Evolutionary conservation across 2,888 invertebrate species (phyloP).

Genomic region (Euphydryas editha): DNA sequence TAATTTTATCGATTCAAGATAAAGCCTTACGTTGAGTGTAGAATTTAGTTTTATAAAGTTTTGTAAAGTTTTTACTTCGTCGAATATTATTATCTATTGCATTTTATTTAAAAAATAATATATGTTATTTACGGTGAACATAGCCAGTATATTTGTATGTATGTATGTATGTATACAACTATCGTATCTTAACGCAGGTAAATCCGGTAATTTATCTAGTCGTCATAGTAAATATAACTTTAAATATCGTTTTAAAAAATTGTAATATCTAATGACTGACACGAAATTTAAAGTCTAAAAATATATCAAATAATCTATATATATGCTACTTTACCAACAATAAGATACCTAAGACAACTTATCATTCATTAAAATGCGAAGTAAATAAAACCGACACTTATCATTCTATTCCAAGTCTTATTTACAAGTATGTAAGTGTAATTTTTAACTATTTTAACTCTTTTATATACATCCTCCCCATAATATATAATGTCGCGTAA

Average conservation of each 20-base stretch:
- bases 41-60: not conserved
- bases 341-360: not conserved
- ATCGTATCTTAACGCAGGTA: too few species aligned
- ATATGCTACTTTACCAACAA: not conserved
- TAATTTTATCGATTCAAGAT: slow-evolving; percentile 40
- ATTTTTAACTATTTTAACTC: not conserved
- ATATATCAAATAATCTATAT: not conserved
- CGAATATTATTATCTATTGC: not conserved
- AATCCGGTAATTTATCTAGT: too few species aligned
- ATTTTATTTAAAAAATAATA: too few species aligned
- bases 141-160: too few species aligned
- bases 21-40: not conserved
- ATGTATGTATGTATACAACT: too few species aligned
- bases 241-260: not conserved
- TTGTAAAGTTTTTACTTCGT: not conserved
- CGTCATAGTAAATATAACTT: too few species aligned
- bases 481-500: slow-evolving; percentile 20
- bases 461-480: slow-evolving; percentile 3
- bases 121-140: too few species aligned
- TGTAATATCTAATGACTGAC: not conserved
- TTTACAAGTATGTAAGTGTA: not conserved
- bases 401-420: not conserved
- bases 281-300: not conserved
- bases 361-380: not conserved
- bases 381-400: not conserved